Evolutionary conservation across 2,888 invertebrate species (phyloP), one percentile per base, ranked within the genome.

Genomic region (Drosophila kokeensis): DNA sequence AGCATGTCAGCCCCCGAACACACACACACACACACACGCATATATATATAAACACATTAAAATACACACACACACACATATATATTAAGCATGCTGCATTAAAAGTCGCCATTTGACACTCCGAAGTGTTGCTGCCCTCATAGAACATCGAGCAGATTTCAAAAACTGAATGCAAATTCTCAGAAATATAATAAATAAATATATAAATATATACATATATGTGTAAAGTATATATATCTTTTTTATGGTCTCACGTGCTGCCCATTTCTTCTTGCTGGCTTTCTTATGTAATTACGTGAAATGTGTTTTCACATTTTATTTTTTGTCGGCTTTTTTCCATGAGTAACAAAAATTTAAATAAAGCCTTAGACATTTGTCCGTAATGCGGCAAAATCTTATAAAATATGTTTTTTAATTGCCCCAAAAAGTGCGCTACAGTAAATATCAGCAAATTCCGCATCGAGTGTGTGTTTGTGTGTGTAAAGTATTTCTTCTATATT

Each of bases 1-100:
- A 88, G 71, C 84, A 86, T 88, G 83, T 84, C 90, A 90, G 79
- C 67, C 52, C 49, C 30, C 30, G 30, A 30, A 57, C 57, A 67
- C 49, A 61, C 40, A 42, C 29, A 58, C 48, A 62, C 11, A 40
- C 52, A 59, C 36, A 45, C 36, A 36, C 13, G 10, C 2, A 15
- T 15, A 18, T 8, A 38, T 27, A 13, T 30, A n/a, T 27, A 21
- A 29, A 52, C 15, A 24, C 45, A 45, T 45, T 45, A 45, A 45
- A 45, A 24, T 15, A 24, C 45, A 45, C 45, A 32, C 32, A 34
- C 30, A 30, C 34, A 45, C 45, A 68, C 18, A 54, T 27, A 32
- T 27, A 34, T 48, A 13, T 15, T 29, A 27, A 49, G 36, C 53
- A 24, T 36, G 30, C 27, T 4, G 45, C 61, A 62, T 73, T 73